Conservation (phyloP, 2,888 invertebrate genomes). For the Agrotis puta region DNA sequence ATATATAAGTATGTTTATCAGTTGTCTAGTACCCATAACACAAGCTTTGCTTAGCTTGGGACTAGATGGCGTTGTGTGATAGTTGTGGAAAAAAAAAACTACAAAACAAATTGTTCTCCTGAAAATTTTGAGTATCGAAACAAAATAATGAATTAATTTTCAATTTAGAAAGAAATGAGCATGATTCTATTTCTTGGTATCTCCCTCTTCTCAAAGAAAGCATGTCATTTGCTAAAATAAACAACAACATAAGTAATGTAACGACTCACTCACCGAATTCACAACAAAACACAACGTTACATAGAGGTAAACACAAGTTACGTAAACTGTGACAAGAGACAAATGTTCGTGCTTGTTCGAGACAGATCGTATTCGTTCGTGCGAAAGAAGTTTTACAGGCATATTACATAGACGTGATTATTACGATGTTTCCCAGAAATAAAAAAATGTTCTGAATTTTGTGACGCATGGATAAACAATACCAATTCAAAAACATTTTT, state of each 20-base stretch:
- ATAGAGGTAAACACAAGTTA: conserved; percentile 17
- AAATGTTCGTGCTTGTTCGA: conserved; percentile 17
- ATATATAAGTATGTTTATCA: too few relatives aligned
- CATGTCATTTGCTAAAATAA: not conserved
- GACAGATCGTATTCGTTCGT: conserved; percentile 4
- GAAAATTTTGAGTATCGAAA: too few relatives aligned
- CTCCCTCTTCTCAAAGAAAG: not conserved
- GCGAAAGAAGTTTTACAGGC: conserved; percentile 4
- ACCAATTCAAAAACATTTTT: too few relatives aligned
- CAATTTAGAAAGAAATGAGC: too few relatives aligned
- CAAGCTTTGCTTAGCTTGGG: too few relatives aligned
- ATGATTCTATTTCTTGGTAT: too few relatives aligned
- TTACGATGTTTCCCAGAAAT: not conserved
- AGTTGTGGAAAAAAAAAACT: too few relatives aligned
- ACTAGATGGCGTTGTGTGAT: too few relatives aligned
- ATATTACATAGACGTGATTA: conserved; percentile 5
- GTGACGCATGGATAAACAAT: not conserved
- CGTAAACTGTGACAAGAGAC: conserved; percentile 24
- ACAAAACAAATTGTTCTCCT: too few relatives aligned
- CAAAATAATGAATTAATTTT: too few relatives aligned
- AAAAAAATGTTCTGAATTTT: not conserved
- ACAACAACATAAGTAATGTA: conserved; percentile 1
- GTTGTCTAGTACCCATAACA: too few relatives aligned
- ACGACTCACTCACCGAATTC: not conserved
- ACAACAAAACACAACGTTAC: conserved; percentile 1